These are phyloP conservation scores for Cardiocondyla obscurior DNA, from an alignment of 1,140 invertebrate genomes.

Conservation along the genomic window DNA sequence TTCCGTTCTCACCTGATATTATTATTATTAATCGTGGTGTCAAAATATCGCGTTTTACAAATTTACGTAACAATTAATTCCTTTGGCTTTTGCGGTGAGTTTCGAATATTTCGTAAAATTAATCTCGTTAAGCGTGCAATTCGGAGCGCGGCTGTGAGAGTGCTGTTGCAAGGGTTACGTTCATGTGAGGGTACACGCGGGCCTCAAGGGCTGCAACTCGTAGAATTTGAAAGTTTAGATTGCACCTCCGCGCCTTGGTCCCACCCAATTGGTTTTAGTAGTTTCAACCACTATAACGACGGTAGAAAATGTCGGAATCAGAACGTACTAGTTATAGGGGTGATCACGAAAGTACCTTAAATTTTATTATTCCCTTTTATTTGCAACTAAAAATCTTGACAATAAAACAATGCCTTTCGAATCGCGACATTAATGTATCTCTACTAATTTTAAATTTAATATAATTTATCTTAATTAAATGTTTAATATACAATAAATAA, in stretches of 20 bases:
- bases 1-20: neutral
- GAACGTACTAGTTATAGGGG: neutral
- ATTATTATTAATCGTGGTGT: neutral
- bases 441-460: too few species aligned
- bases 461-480: too few species aligned
- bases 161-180: conserved; percentile 13
- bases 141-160: neutral
- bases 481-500: too few species aligned
- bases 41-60: neutral
- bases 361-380: neutral
- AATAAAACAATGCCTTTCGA: too few species aligned
- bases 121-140: conserved; percentile 19
- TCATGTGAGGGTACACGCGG: too few species aligned
- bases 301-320: conserved; percentile 32
- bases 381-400: neutral
- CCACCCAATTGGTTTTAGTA: conserved; percentile 67
- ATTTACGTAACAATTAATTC: neutral
- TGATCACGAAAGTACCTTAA: conserved; percentile 12
- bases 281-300: conserved; percentile 41
- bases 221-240: conserved; percentile 65
- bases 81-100: conserved; percentile 45
- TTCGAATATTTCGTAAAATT: conserved; percentile 66
- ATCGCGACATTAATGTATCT: too few species aligned
- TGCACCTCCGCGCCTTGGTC: conserved; percentile 36
- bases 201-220: conserved; percentile 56